Base-by-base conservation (phyloP, 1,140 invertebrate species). In the Macrobrachium rosenbergii region DNA sequence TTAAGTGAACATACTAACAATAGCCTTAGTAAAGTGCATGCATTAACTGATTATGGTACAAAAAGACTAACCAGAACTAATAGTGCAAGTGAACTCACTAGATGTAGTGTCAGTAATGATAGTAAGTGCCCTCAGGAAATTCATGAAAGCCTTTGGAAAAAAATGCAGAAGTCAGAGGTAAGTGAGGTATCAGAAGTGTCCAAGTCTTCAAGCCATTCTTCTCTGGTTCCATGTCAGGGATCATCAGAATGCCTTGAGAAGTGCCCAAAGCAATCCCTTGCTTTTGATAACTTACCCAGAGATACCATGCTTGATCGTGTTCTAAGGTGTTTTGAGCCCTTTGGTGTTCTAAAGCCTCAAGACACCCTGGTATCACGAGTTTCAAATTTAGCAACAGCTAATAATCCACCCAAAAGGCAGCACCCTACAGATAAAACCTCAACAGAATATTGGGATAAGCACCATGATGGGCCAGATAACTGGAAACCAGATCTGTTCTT, bases 241-340 rank as follows among this genome's bases (percentile, higher is more conserved):
- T 87, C 85, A 2, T 23, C 62, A 0, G 85, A 87, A 79, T 81
- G 69, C 43, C 62, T 79, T 60, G 16, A 63, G 37, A 28, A 76
- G 19, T 58, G 37, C 17, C 19, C 23, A n/a, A 80, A 19, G 23
- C 28, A n/a, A 17, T 28, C 16, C 5, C n/a, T 12, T 5, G 10
- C 14, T 19, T 21, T 58, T 21, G 17, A 59, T 58, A 19, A 63
- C 0, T 21, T 81, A 17, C 85, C 85, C n/a, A n/a, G 67, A 59
- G 85, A 87, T n/a, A 87, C 78, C 59, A 87, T 87, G 85, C 17
- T 87, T 37, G 85, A 87, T 28, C 85, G 85, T 43, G 85, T 87
- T 6, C 28, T 87, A 43, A 64, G 85, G 5, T 87, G 85, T 60
- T 81, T 87, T 45, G 64, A 62, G 7, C 21, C 78, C 19, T 45